Conservation (phyloP, 2,888 invertebrate species). For the Nudaria mundana region DNA sequence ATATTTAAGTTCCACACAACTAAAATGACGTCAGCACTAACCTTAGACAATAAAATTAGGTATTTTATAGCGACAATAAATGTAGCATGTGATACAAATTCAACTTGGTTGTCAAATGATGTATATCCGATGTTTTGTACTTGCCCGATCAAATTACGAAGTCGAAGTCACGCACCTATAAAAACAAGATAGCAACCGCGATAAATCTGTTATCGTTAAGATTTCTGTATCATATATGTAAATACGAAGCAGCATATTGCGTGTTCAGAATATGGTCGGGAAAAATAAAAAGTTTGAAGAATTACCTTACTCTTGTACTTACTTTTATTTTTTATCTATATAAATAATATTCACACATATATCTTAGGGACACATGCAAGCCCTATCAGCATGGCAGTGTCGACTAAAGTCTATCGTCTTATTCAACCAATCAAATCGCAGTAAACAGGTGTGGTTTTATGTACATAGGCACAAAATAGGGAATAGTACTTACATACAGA, state of each 20-base stretch:
- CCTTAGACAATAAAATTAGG: conserved; percentile 7
- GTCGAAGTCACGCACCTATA: conserved; percentile 43
- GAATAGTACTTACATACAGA: too few relatives aligned
- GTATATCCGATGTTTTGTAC: conserved; percentile 29
- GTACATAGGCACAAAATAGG: too few relatives aligned
- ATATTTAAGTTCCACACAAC: too few relatives aligned
- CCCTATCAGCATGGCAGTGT: too few relatives aligned
- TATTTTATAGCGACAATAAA: conserved; percentile 26
- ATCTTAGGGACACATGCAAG: too few relatives aligned
- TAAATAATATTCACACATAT: not conserved
- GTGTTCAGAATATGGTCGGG: conserved; percentile 41
- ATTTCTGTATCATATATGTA: conserved; percentile 53
- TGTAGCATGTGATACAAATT: conserved; percentile 35
- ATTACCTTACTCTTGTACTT: conserved; percentile 25
- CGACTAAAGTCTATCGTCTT: too few relatives aligned
- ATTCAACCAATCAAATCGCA: too few relatives aligned
- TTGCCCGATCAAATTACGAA: conserved; percentile 28
- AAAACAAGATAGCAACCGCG: conserved; percentile 47
- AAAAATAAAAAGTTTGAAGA: conserved; percentile 38
- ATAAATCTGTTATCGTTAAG: conserved; percentile 55
- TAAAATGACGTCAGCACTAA: conserved; percentile 1
- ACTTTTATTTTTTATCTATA: too few relatives aligned
- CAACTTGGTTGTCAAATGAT: conserved; percentile 28
- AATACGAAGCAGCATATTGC: conserved; percentile 41
- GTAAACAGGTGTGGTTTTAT: too few relatives aligned